phyloP scores from a whole-genome alignment of 2,888 invertebrate genomes.

The Lasius fuliginosus region DNA sequence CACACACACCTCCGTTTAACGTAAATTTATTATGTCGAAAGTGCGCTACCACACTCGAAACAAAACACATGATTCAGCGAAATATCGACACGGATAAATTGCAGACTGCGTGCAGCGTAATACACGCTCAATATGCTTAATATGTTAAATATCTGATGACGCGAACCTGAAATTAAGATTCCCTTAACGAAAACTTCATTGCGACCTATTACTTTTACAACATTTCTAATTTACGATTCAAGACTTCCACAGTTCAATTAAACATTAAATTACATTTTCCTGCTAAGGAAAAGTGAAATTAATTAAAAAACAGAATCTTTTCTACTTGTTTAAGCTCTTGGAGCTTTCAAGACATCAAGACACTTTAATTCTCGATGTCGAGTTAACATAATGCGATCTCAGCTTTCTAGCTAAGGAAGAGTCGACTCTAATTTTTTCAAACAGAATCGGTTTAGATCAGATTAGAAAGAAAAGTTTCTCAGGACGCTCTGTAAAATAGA shows the following conservation, averaged over 20 bases:
- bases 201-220: not conserved
- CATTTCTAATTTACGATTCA: not conserved
- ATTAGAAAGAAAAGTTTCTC: not conserved
- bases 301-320: constrained; percentile 22
- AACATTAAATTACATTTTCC: constrained; percentile 24
- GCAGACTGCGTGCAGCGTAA: too few relatives aligned
- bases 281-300: constrained; percentile 18
- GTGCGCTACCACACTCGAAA: not conserved
- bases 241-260: constrained; percentile 7
- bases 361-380: constrained; percentile 26
- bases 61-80: not conserved
- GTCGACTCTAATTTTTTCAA: not conserved
- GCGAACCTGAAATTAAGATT: not conserved
- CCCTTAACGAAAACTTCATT: not conserved
- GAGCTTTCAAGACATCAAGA: not conserved
- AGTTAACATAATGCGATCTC: constrained; percentile 11
- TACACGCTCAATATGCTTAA: not conserved
- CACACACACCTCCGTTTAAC: not conserved
- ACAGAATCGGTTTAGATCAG: not conserved
- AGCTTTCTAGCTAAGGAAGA: not conserved
- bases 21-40: constrained; percentile 23
- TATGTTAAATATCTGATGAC: not conserved
- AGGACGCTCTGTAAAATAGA: not conserved
- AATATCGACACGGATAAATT: not conserved
- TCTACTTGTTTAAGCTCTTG: not conserved